phyloP scores from a whole-genome alignment of 2,888 invertebrate genomes.

The Apotomis turbidana region DNA sequence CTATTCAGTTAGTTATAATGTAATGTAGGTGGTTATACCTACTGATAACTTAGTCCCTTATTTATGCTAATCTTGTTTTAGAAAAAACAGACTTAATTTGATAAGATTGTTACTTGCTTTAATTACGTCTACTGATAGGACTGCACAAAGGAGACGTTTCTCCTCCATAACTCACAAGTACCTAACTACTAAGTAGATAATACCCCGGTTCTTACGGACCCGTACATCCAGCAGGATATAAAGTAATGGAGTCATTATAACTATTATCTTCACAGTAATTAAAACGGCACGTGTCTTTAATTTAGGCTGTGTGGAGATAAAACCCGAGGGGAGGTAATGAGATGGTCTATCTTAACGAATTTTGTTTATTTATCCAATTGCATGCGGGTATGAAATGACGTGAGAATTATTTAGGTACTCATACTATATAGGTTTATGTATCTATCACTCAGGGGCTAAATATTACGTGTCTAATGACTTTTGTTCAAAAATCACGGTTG shows the following conservation, averaged over 20 bases:
- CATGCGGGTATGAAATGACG: constrained; percentile 58
- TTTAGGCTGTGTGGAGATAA: constrained; percentile 52
- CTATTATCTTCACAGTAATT: constrained; percentile 47
- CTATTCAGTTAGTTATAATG: too few species aligned
- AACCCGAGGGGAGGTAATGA: constrained; percentile 47
- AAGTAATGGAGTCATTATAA: constrained; percentile 15
- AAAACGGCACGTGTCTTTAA: constrained; percentile 66
- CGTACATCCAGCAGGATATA: not conserved
- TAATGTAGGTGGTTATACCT: too few species aligned
- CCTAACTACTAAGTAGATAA: not conserved
- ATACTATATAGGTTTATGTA: not conserved
- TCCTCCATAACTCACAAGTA: not conserved
- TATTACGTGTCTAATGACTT: too few species aligned
- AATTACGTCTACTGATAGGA: too few species aligned
- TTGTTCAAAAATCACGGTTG: too few species aligned
- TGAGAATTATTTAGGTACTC: not conserved
- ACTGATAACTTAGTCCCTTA: too few species aligned
- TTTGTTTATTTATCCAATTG: constrained; percentile 48
- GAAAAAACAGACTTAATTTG: too few species aligned
- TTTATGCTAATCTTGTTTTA: too few species aligned
- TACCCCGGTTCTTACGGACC: not conserved
- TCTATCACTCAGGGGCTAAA: not conserved
- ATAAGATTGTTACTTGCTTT: too few species aligned
- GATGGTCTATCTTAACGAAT: constrained; percentile 53
- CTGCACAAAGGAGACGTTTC: too few species aligned